Conservation (phyloP, 2,888 invertebrate genomes). For the Lycophotia porphyrea region DNA sequence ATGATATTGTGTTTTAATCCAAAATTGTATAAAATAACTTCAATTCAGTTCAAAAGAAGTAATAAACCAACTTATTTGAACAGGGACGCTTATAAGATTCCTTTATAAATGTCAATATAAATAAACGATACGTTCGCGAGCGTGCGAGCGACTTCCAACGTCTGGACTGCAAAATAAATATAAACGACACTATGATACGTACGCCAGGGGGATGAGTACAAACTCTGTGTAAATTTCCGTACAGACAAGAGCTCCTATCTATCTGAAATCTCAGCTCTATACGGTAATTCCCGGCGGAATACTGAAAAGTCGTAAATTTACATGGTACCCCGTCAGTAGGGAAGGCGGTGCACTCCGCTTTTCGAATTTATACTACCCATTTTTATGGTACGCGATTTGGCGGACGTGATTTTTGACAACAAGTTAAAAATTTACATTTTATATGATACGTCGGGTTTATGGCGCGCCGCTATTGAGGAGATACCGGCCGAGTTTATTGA, state of each 20-base stretch:
- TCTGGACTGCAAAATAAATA: slow-evolving; percentile 53
- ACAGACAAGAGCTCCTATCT: slow-evolving; percentile 73
- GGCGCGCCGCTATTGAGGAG: slow-evolving; percentile 63
- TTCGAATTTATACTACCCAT: slow-evolving; percentile 83
- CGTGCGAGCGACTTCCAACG: slow-evolving; percentile 30
- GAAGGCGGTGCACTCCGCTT: slow-evolving; percentile 78
- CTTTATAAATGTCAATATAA: slow-evolving; percentile 42
- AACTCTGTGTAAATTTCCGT: slow-evolving; percentile 76
- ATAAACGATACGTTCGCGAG: slow-evolving; percentile 38
- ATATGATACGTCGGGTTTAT: slow-evolving; percentile 78
- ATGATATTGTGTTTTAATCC: background rate
- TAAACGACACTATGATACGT: slow-evolving; percentile 54
- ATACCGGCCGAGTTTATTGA: slow-evolving; percentile 63
- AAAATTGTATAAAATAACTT: slow-evolving; percentile 9
- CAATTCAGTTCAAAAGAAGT: slow-evolving; percentile 18
- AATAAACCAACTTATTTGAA: slow-evolving; percentile 47
- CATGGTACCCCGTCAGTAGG: slow-evolving; percentile 80
- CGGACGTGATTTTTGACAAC: slow-evolving; percentile 86
- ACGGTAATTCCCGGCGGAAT: slow-evolving; percentile 85
- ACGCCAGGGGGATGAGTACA: slow-evolving; percentile 65
- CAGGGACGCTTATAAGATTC: slow-evolving; percentile 27
- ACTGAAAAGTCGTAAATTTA: slow-evolving; percentile 88
- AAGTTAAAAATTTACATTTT: slow-evolving; percentile 85
- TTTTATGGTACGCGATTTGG: slow-evolving; percentile 83
- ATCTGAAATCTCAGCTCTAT: slow-evolving; percentile 81